A percentile compares a stretch with the other conserved stretches of the same genome.
These are phyloP conservation scores for Meiosimyza platycephala DNA, from an alignment of 2,888 invertebrate species.

Conservation along the genomic window DNA sequence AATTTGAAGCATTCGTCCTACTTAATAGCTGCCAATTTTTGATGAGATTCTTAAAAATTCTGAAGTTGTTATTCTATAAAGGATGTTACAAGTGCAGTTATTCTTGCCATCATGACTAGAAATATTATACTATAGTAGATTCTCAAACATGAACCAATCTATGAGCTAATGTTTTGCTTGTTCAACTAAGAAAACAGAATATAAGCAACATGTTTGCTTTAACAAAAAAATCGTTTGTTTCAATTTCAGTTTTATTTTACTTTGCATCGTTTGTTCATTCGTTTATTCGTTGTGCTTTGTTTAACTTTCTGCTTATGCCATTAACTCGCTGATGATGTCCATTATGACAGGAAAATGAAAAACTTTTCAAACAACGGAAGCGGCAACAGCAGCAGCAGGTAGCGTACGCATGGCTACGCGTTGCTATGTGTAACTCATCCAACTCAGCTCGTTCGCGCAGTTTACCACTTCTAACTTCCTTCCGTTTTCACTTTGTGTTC, in stretches of 20 bases:
- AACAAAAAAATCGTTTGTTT: too few species aligned
- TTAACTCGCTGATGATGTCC: constrained; percentile 23
- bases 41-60: too few species aligned
- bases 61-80: too few species aligned
- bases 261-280: not conserved
- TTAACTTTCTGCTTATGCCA: constrained; percentile 23
- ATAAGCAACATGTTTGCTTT: too few species aligned
- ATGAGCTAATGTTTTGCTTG: too few species aligned
- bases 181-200: too few species aligned
- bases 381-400: constrained; percentile 3
- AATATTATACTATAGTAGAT: too few species aligned
- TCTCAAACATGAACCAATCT: too few species aligned
- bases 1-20: too few species aligned
- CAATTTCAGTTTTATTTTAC: constrained; percentile 7
- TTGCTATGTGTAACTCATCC: not conserved
- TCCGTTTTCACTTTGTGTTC: not conserved
- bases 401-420: not conserved
- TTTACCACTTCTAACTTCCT: not conserved
- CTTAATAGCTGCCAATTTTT: too few species aligned
- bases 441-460: not conserved
- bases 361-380: constrained; percentile 12
- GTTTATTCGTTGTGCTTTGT: not conserved
- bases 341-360: constrained; percentile 19
- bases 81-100: too few species aligned
- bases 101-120: too few species aligned